phyloP scores from a whole-genome alignment of 1,140 invertebrate genomes.

The Parasteatoda tepidariorum region DNA sequence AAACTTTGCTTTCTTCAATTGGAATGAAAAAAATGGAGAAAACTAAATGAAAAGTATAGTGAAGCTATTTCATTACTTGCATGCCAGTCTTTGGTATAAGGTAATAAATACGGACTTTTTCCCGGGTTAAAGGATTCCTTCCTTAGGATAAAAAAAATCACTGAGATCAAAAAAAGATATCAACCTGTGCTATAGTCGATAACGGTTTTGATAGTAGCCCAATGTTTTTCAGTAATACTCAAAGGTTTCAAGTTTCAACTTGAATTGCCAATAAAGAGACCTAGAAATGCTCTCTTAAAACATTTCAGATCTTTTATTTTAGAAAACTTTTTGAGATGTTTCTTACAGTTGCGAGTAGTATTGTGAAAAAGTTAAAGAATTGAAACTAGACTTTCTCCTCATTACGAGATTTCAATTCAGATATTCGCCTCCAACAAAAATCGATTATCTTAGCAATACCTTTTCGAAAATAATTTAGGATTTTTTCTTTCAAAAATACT shows the following conservation, averaged over 20 bases:
- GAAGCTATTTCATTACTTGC: slow-evolving; percentile 31
- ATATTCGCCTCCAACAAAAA: too few relatives aligned
- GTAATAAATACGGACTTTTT: slow-evolving; percentile 12
- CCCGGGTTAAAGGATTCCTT: neutral
- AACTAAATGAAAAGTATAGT: neutral
- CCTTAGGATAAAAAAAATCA: neutral
- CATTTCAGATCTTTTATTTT: slow-evolving; percentile 2
- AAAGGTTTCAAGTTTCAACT: slow-evolving; percentile 12
- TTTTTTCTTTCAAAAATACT: too few relatives aligned
- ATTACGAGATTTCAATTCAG: too few relatives aligned
- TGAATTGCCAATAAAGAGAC: slow-evolving; percentile 11
- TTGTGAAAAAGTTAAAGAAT: neutral
- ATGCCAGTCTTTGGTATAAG: neutral
- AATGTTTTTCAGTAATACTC: slow-evolving; percentile 25
- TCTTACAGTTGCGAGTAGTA: neutral
- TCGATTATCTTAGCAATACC: too few relatives aligned
- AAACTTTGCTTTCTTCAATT: neutral
- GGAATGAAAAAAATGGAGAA: neutral
- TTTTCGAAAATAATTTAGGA: too few relatives aligned
- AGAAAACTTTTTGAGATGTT: neutral
- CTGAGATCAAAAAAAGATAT: slow-evolving; percentile 22
- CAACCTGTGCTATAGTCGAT: slow-evolving; percentile 1
- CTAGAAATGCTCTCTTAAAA: slow-evolving; percentile 7
- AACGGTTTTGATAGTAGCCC: slow-evolving; percentile 11
- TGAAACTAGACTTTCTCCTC: too few relatives aligned